Percentiles rank a stretch among this genome's conserved stretches.
phyloP scores from a whole-genome alignment of 2,113 vertebrate genomes.

The Ornithorhynchus anatinus region DNA sequence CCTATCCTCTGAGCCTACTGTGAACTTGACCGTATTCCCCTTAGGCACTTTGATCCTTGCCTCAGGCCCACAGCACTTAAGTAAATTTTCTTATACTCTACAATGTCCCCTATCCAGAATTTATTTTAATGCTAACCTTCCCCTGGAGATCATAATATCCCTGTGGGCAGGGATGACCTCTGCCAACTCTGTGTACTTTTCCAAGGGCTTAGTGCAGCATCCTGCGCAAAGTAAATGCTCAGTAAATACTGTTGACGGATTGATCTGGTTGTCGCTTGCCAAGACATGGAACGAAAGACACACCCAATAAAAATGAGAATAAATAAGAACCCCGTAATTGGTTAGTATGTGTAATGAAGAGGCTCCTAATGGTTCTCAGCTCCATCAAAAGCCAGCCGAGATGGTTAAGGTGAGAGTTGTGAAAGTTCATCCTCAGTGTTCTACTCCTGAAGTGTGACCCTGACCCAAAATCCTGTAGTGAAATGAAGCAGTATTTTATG shows the following conservation, averaged over 20 bases:
- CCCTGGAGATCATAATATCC: neutral
- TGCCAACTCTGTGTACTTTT: constrained; percentile 4
- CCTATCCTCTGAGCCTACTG: too few relatives aligned
- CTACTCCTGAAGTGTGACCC: constrained; percentile 42
- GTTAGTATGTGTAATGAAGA: constrained; percentile 10
- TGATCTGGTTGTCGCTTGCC: constrained; percentile 37
- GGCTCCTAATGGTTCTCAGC: constrained; percentile 33
- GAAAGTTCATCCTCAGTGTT: constrained; percentile 42
- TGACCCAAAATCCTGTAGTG: constrained; percentile 35
- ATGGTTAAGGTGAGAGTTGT: constrained; percentile 38
- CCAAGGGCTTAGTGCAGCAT: constrained; percentile 33
- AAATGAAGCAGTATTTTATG: constrained; percentile 33
- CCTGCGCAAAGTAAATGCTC: too few relatives aligned
- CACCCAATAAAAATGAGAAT: constrained; percentile 1
- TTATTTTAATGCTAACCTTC: neutral
- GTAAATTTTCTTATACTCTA: too few relatives aligned
- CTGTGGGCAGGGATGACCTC: neutral
- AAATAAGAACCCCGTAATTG: constrained; percentile 19
- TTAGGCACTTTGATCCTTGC: too few relatives aligned
- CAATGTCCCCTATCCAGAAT: constrained; percentile 15
- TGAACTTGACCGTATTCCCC: too few relatives aligned
- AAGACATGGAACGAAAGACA: constrained; percentile 38
- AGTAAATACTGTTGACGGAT: too few relatives aligned
- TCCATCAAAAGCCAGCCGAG: neutral
- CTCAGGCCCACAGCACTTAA: too few relatives aligned